Evolutionary conservation across 37 sponge, comb jelly and placozoan genomes (phyloP).

Genomic region (Dysidea cf. avara): DNA sequence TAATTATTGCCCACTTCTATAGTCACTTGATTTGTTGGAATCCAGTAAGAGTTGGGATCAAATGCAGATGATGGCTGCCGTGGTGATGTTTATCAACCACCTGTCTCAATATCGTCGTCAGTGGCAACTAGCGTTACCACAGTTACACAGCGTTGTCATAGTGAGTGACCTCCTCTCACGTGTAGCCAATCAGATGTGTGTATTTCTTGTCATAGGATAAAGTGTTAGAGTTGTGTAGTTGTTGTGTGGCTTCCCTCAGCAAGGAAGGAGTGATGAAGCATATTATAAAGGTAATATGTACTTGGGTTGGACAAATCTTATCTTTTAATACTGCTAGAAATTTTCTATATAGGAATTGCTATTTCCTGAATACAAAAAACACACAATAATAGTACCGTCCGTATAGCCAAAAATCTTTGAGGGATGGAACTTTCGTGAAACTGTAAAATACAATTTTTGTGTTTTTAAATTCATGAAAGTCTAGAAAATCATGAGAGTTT

Average conservation of each 20-base stretch:
- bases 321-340: no score
- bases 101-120: slow-evolving; percentile 42
- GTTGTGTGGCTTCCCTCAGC: background rate
- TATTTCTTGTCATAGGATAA: background rate
- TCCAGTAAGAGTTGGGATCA: slow-evolving; percentile 9
- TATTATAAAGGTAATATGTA: background rate
- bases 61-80: slow-evolving; percentile 24
- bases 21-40: slow-evolving; percentile 51
- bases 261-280: background rate
- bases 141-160: slow-evolving; percentile 14
- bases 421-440: no score
- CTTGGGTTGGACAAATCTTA: no score
- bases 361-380: no score
- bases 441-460: no score
- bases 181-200: background rate
- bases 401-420: no score
- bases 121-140: slow-evolving; percentile 49
- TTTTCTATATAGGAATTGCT: no score
- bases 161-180: background rate
- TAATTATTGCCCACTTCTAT: background rate
- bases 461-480: no score
- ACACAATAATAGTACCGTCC: no score
- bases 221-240: background rate
- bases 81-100: slow-evolving; percentile 31
- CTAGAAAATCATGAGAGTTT: no score